These are phyloP conservation scores for Lasioglossum villosulum DNA, from an alignment of 2,888 invertebrate species.

Conservation along the genomic window DNA sequence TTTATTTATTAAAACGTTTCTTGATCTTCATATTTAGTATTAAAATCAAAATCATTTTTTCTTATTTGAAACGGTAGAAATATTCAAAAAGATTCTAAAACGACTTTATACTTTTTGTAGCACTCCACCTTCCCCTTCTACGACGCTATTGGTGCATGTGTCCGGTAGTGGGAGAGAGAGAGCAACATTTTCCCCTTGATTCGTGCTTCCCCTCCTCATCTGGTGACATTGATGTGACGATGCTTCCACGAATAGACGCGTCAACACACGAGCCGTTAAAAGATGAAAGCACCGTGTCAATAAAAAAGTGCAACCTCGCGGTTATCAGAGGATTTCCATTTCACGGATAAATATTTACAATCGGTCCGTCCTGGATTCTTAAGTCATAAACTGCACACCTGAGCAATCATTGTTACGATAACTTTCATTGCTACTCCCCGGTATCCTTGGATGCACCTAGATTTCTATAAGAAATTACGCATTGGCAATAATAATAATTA, in stretches of 20 bases:
- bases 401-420: neutral
- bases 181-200: no score
- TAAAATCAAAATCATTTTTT: no score
- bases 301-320: neutral
- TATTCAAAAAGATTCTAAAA: no score
- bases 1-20: no score
- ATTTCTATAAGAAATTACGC: neutral
- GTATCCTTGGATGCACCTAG: neutral
- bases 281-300: neutral
- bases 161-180: no score
- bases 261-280: no score
- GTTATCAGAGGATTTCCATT: neutral
- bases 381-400: neutral
- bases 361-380: neutral
- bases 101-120: no score
- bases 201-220: no score
- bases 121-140: no score
- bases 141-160: no score
- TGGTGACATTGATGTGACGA: neutral
- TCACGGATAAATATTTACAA: neutral
- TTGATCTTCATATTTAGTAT: no score
- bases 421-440: neutral
- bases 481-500: neutral
- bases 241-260: neutral
- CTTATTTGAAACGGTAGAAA: no score